Evolutionary conservation across 2,113 vertebrate genomes (phyloP).

Genomic region (Coptodon rendalli): DNA sequence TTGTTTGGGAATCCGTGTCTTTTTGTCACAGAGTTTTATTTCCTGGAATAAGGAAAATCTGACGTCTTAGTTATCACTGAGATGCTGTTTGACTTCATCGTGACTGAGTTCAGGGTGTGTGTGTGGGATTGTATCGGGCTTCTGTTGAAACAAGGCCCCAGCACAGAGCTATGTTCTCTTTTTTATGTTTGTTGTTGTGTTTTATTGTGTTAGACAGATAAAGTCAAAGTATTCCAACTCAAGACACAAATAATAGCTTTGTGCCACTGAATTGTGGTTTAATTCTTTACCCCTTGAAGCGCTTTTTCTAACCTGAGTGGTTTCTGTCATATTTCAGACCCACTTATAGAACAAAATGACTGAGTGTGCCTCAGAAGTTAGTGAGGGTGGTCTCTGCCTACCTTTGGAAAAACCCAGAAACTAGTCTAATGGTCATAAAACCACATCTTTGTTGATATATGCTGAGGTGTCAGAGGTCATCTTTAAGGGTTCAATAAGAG

Average conservation of each 20-base stretch:
- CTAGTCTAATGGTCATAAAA: neutral
- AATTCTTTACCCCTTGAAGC: neutral
- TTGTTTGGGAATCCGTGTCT: neutral
- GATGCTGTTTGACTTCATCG: neutral
- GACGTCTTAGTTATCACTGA: neutral
- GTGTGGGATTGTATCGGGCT: neutral
- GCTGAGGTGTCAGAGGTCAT: neutral
- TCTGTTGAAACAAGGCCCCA: conserved; percentile 19
- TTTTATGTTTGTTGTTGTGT: neutral
- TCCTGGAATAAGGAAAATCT: neutral
- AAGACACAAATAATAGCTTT: neutral
- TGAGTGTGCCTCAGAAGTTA: neutral
- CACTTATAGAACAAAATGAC: neutral
- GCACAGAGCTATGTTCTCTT: neutral
- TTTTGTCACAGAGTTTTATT: neutral
- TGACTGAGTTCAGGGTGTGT: neutral
- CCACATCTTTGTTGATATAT: neutral
- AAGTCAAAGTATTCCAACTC: neutral
- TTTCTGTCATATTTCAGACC: neutral
- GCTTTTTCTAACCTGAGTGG: neutral
- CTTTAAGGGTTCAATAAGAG: neutral
- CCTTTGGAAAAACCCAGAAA: neutral
- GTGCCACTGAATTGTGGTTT: neutral
- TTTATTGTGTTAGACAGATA: neutral
- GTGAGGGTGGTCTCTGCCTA: neutral